Evolutionary conservation across 92 coral and sea anemone genomes (phyloP), one percentile per base, ranked within the genome.

Genomic region (Meandrina meandrites): DNA sequence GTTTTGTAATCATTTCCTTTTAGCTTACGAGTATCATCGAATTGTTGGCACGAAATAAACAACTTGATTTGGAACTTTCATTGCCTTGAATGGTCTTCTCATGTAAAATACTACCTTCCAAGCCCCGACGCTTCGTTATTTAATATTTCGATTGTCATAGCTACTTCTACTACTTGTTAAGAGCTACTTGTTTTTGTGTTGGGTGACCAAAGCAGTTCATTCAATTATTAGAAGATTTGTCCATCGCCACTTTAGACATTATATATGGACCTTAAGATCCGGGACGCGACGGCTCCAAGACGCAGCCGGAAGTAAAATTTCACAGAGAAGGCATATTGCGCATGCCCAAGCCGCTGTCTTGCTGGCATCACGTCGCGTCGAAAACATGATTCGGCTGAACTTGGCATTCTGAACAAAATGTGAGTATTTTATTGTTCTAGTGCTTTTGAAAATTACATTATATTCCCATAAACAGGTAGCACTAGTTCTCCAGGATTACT

Each of bases 151-250:
- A n/a, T n/a, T n/a, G n/a, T n/a, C n/a, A n/a, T n/a, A n/a, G n/a
- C n/a, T n/a, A n/a, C n/a, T n/a, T n/a, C n/a, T n/a, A n/a, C n/a
- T n/a, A n/a, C n/a, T n/a, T n/a, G n/a, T n/a, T n/a, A n/a, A n/a
- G n/a, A n/a, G 79, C 17, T 11, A 75, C n/a, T n/a, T 40, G 47
- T 17, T 54, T 40, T 75, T 21, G 21, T 40, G 53, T 75, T 75
- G 79, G 27, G n/a, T 75, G 45, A 40, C 45, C 45, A 40, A 6
- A 40, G 45, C 45, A 40, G 45, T 40, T 40, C 45, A 40, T 34
- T 28, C 35, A 22, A 56, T 76, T 76, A 76, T 34, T 76, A 21
- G 60, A 76, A 76, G 79, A 76, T 42, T 42, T 76, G 77, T 34
- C 77, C 12, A 22, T 47, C 24, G 77, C 77, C 17, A 47, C 77